Conservation (phyloP, 2,797 vertebrate genomes). For the Zenarchopterus dispar region DNA sequence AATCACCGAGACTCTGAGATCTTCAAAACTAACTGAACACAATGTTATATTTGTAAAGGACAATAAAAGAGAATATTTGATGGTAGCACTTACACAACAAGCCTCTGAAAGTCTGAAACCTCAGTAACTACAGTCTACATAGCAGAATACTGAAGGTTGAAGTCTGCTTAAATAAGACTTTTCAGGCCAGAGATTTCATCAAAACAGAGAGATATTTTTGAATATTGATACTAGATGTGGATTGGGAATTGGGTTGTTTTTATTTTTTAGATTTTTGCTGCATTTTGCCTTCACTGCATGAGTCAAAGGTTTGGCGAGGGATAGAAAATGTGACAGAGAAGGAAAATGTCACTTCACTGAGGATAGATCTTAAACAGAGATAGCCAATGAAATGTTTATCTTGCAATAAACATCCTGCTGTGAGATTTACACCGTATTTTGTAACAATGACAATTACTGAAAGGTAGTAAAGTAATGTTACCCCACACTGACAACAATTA, state of each 20-base stretch:
- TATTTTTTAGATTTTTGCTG: slow-evolving; percentile 26
- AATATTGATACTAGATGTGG: slow-evolving; percentile 45
- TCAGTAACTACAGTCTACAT: slow-evolving; percentile 47
- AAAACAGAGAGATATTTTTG: slow-evolving; percentile 49
- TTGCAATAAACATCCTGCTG: slow-evolving; percentile 23
- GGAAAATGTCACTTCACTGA: slow-evolving; percentile 32
- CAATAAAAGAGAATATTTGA: slow-evolving; percentile 78
- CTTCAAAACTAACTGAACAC: slow-evolving; percentile 72
- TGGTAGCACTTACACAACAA: slow-evolving; percentile 51
- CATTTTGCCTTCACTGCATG: slow-evolving; percentile 35
- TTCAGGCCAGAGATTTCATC: slow-evolving; percentile 51
- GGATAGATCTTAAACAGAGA: slow-evolving; percentile 21
- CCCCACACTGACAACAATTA: slow-evolving; percentile 19
- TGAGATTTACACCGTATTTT: slow-evolving; percentile 26
- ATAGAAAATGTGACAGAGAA: slow-evolving; percentile 7
- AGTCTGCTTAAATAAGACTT: slow-evolving; percentile 58
- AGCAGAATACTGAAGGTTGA: slow-evolving; percentile 42
- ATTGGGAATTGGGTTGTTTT: slow-evolving; percentile 42
- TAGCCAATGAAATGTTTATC: not conserved
- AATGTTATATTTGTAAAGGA: slow-evolving; percentile 77
- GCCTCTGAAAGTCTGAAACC: slow-evolving; percentile 39
- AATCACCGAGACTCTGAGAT: slow-evolving; percentile 52
- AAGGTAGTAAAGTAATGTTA: slow-evolving; percentile 6
- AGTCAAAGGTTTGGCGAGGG: slow-evolving; percentile 13
- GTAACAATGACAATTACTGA: slow-evolving; percentile 17